These are phyloP conservation scores for Spodoptera litura DNA, from an alignment of 1,140 invertebrate genomes.

Conservation along the genomic window DNA sequence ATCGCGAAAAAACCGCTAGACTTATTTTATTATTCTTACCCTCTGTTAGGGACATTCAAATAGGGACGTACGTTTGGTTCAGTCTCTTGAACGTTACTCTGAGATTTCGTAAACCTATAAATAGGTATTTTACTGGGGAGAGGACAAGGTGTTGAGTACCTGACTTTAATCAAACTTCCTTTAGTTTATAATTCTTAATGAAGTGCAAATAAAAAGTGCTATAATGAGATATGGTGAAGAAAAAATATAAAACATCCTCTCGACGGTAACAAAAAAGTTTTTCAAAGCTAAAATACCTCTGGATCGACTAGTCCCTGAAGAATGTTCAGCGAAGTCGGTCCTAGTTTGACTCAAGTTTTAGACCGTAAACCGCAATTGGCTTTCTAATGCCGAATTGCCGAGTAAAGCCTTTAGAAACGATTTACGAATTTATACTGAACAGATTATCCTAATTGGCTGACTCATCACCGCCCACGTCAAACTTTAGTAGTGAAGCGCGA, in stretches of 20 bases:
- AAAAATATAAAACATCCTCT: too few relatives aligned
- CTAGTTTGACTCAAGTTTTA: constrained; percentile 12
- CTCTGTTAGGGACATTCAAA: constrained; percentile 44
- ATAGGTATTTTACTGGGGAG: constrained; percentile 2
- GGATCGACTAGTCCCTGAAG: not conserved
- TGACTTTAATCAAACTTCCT: not conserved
- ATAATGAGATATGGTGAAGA: too few relatives aligned
- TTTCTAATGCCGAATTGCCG: constrained; percentile 2
- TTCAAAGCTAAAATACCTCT: not conserved
- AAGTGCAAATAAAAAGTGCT: too few relatives aligned
- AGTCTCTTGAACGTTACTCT: constrained; percentile 9
- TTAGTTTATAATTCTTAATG: not conserved
- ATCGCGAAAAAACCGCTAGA: constrained; percentile 36
- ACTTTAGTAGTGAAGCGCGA: constrained; percentile 18
- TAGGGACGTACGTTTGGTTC: constrained; percentile 16
- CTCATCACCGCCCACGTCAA: constrained; percentile 31
- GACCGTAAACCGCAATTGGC: constrained; percentile 5
- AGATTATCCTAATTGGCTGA: constrained; percentile 43
- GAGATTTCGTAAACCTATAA: constrained; percentile 32
- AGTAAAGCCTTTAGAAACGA: constrained; percentile 17
- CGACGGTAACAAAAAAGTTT: not conserved
- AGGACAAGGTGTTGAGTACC: not conserved
- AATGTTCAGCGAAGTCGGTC: not conserved
- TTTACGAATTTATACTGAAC: constrained; percentile 10
- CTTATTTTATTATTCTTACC: constrained; percentile 46